Percentiles rank a stretch among this genome's conserved stretches.
Conservation (phyloP, 2,113 vertebrate species). For the Arvicanthis niloticus region DNA sequence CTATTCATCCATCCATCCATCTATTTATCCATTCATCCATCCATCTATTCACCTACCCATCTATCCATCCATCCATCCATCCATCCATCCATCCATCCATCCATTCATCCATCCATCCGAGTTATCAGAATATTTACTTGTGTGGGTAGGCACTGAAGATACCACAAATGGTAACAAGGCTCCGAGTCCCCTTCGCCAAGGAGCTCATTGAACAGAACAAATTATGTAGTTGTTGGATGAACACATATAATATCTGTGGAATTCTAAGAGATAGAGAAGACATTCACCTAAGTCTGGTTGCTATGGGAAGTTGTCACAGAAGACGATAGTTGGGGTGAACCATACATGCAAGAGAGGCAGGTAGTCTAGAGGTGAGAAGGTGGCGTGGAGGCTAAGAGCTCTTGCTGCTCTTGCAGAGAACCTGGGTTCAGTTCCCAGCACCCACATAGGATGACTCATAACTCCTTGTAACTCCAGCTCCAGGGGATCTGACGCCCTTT, state of each 20-base stretch:
- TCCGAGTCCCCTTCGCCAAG: neutral
- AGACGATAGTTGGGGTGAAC: neutral
- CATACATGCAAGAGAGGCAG: neutral
- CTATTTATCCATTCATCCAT: no score
- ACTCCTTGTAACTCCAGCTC: neutral
- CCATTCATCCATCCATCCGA: neutral
- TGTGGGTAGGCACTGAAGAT: neutral
- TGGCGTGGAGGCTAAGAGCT: neutral
- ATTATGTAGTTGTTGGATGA: neutral
- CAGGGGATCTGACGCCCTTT: neutral
- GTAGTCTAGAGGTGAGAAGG: neutral
- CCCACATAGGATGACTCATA: neutral
- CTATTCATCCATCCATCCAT: no score
- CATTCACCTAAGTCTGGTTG: neutral
- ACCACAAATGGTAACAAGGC: conserved; percentile 1
- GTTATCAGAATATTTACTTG: conserved; percentile 13
- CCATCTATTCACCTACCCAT: no score
- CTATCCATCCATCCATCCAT: no score
- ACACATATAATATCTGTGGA: neutral
- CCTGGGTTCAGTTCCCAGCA: neutral
- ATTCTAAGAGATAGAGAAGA: neutral
- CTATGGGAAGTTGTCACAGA: neutral
- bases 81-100: no score
- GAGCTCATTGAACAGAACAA: neutral
- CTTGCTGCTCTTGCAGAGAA: neutral